A percentile compares a stretch with the other conserved stretches of the same genome.
phyloP scores from a whole-genome alignment of 2,888 invertebrate genomes.

The Plagodis dolabraria region DNA sequence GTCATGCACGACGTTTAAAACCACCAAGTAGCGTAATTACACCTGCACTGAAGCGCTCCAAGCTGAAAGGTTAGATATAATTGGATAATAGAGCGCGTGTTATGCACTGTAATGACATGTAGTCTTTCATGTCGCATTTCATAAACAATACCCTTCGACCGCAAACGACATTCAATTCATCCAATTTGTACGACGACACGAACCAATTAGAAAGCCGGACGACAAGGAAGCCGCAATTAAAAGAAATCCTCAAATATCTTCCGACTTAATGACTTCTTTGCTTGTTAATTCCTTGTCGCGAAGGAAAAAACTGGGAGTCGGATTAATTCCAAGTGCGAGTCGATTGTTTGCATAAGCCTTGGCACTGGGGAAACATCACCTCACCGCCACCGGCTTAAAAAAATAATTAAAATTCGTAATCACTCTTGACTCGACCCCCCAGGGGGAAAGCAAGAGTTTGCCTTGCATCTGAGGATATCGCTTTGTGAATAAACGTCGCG shows the following conservation, averaged over 20 bases:
- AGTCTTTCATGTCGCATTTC: conserved; percentile 56
- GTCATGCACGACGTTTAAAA: conserved; percentile 78
- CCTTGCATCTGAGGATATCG: conserved; percentile 50
- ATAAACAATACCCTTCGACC: conserved; percentile 39
- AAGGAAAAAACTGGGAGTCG: conserved; percentile 78
- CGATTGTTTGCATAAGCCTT: conserved; percentile 85
- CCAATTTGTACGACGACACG: conserved; percentile 71
- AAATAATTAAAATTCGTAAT: conserved; percentile 86
- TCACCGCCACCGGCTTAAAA: conserved; percentile 84
- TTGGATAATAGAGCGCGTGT: conserved; percentile 76
- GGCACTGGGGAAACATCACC: conserved; percentile 81
- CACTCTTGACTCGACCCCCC: conserved; percentile 81
- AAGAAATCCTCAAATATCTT: conserved; percentile 82
- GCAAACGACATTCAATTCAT: conserved; percentile 66
- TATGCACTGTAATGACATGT: conserved; percentile 74
- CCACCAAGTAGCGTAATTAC: conserved; percentile 69
- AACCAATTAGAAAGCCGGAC: conserved; percentile 81
- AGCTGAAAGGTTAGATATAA: conserved; percentile 83
- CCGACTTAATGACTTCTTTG: conserved; percentile 84
- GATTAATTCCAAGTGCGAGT: conserved; percentile 85
- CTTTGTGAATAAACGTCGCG: conserved; percentile 43
- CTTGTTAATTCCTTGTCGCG: conserved; percentile 85
- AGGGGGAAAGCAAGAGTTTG: conserved; percentile 59
- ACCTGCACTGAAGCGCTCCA: conserved; percentile 59
- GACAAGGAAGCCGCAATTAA: conserved; percentile 82